Evolutionary conservation across 2,113 vertebrate genomes (phyloP).

Genomic region (Aptenodytes patagonicus): DNA sequence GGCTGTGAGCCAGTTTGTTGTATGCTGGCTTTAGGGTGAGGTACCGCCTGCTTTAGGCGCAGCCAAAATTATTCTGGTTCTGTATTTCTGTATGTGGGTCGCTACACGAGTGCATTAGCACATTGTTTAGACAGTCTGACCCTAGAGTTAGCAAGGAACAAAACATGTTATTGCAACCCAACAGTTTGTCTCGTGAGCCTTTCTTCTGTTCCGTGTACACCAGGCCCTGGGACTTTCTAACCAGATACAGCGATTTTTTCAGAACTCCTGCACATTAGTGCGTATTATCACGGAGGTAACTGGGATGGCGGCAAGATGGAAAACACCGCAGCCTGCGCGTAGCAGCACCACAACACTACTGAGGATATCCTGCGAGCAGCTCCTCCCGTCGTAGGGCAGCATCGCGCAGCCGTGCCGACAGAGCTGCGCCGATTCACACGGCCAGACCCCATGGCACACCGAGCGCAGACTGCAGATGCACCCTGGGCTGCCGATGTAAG

Average conservation of each 20-base stretch:
- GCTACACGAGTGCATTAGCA: neutral
- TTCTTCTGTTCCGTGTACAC: accelerated
- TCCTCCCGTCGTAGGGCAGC: neutral
- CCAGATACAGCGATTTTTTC: neutral
- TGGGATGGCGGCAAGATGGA: neutral
- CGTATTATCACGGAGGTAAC: neutral
- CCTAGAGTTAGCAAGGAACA: neutral
- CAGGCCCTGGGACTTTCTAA: neutral
- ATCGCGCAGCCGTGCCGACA: accelerated
- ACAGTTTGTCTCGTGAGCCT: neutral
- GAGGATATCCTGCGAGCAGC: neutral
- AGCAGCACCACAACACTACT: neutral
- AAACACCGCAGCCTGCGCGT: neutral
- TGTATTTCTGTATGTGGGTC: too few relatives aligned
- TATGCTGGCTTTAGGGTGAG: neutral
- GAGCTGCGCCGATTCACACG: accelerated
- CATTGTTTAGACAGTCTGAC: neutral
- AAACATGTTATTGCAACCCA: neutral
- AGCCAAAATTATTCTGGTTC: neutral
- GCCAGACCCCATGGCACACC: accelerated
- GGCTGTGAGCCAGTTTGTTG: neutral
- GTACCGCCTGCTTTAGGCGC: neutral
- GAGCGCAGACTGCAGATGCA: neutral
- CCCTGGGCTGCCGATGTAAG: accelerated
- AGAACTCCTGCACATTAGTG: neutral